Base-by-base conservation (phyloP, 1,140 invertebrate genomes). In the Notospermus geniculatus region DNA sequence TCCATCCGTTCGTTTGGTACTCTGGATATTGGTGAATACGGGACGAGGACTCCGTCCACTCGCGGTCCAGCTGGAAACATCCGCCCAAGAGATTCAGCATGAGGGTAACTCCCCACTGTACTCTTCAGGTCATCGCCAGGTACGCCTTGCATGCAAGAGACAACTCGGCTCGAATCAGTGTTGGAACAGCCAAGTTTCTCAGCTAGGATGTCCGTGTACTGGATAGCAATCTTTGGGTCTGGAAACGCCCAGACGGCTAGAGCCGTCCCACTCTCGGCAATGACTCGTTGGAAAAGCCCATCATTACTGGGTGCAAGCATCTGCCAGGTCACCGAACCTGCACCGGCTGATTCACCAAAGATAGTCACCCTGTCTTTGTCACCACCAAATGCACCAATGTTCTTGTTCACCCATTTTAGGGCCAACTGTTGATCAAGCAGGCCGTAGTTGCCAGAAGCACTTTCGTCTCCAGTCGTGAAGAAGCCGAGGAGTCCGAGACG, bases 381-480 rank as follows among this genome's bases (percentile, higher is more conserved):
- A 27, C 73, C 72, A 39, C 68, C 69, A 57, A 74, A 70, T n/a
- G 32, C 23, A 4, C 46, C 59, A 55, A 77, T 75, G 59, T 81
- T 74, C 32, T 73, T 32, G 2, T 73, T 78, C 7, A 87, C 76
- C 86, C 86, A 87, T 17, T 60, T 30, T n/a, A 70, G 17, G 0
- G 66, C 68, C 28, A 60, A 22, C 1, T 25, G n/a, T n/a, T n/a
- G n/a, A n/a, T n/a, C n/a, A n/a, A n/a, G n/a, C n/a, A n/a, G n/a
- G n/a, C n/a, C 66, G 23, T 25, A 46, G 28, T 70, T 70, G 13
- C 66, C 68, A 29, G 43, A 36, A 1, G 83, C 75, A 2, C 77
- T 73, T 0, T 78, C 72, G 63, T 87, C 85, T 1, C 83, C 86
- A 2, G n/a, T n/a, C n/a, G n/a, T n/a, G n/a, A n/a, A n/a, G n/a